Evolutionary conservation across 1,140 invertebrate genomes (phyloP), one percentile per base, ranked within the genome.

Genomic region (Diprion similis): DNA sequence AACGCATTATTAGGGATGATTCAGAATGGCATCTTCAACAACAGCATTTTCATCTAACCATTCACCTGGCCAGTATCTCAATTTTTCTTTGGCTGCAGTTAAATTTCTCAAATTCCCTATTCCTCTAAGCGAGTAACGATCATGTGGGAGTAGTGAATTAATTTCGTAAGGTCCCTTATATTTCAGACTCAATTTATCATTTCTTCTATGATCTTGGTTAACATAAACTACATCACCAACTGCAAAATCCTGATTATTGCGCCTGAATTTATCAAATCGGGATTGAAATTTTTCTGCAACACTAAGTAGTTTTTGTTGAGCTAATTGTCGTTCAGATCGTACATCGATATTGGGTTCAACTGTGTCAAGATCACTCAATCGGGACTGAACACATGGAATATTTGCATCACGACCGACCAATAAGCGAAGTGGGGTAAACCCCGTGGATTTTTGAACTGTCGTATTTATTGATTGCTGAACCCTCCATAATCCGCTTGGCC

Each of bases 401-500:
- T 51, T 51, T 8, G 9, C 48, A 15, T 51, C 48, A 15, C 8
- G 8, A 15, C 48, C 15, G 9, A 51, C 8, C 48, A 51, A 51
- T 10, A 51, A 15, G 8, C 48, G 48, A 8, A 51, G 15, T 51
- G 48, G 48, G 8, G 48, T 15, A 51, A 51, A 51, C 15, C 48
- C 48, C 9, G 48, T 51, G 48, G 48, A 51, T 10, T 8, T 51
- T 51, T 51, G 48, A 10, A 8, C 9, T 15, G 48, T 51, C 48
- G 48, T 51, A 51, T 51, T 51, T 51, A 51, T 10, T 51, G 48
- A 10, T 51, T 10, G 15, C 48, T 51, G 48, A 15, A 51, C 15
- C 15, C 15, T 51, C 48, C 48, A 51, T 51, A 51, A 10, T 51
- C 48, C 15, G 48, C 48, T 75, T 71, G 19, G 70, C 74, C 15